Conservation (phyloP, 2,797 vertebrate genomes). For the Allobates femoralis region DNA sequence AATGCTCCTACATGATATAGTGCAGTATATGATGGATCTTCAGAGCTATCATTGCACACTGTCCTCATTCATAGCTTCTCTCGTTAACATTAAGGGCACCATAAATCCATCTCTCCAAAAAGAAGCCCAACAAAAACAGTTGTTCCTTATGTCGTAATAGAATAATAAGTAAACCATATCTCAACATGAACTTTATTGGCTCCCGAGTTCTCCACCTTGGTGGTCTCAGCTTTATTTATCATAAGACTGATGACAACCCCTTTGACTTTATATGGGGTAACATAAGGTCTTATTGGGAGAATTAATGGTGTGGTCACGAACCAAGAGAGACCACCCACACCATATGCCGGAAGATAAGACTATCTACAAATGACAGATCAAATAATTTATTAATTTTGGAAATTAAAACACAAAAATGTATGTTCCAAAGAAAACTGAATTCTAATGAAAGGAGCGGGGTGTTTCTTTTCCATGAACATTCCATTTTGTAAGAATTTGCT, state of each 20-base stretch:
- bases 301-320: conserved; percentile 12
- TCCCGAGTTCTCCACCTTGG: not conserved
- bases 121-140: not conserved
- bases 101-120: not conserved
- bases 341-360: conserved; percentile 1
- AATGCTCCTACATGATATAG: too few relatives aligned
- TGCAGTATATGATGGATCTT: too few relatives aligned
- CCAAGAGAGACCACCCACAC: conserved; percentile 44
- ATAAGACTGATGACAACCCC: not conserved
- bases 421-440: conserved; percentile 47
- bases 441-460: not conserved
- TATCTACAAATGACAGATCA: conserved; percentile 29
- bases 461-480: not conserved
- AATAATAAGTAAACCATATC: not conserved
- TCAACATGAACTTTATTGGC: not conserved
- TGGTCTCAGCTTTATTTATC: conserved; percentile 15
- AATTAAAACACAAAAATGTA: not conserved
- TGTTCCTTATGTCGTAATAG: not conserved
- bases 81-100: too few relatives aligned
- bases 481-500: not conserved
- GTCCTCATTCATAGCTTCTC: too few relatives aligned
- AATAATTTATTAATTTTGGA: conserved; percentile 16
- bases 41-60: too few relatives aligned
- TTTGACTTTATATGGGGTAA: not conserved
- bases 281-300: conserved; percentile 26